These are phyloP conservation scores for Marisa cornuarietis DNA, from an alignment of 1,140 invertebrate species.

Conservation along the genomic window DNA sequence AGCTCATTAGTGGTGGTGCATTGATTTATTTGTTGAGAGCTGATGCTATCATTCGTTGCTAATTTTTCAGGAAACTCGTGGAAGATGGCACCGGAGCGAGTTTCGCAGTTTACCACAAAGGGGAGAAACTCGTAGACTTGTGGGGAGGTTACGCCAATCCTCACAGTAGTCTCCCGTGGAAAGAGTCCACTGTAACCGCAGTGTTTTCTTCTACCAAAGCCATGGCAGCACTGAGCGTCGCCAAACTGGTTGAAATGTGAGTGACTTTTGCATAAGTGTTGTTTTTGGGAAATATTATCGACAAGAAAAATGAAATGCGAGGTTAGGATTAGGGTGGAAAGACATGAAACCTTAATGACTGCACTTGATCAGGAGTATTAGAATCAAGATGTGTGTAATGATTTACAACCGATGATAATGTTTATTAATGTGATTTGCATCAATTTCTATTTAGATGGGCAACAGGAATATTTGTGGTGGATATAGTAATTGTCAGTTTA, in stretches of 20 bases:
- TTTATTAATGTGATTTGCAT: too few species aligned
- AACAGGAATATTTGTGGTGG: too few species aligned
- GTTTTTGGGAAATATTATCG: too few species aligned
- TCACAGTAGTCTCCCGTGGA: conserved; percentile 40
- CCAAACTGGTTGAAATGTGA: conserved; percentile 62
- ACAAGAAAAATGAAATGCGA: too few species aligned
- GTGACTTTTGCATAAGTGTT: not conserved
- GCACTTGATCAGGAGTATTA: too few species aligned
- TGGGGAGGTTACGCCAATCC: conserved; percentile 65
- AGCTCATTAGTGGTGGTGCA: not conserved
- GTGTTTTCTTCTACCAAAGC: conserved; percentile 53
- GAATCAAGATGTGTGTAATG: too few species aligned
- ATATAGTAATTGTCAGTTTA: too few species aligned
- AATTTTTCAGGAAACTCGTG: conserved; percentile 27
- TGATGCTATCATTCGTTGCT: too few species aligned
- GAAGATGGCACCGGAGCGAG: conserved; percentile 34
- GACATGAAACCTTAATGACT: too few species aligned
- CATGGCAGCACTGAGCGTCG: conserved; percentile 60
- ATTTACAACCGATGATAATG: too few species aligned
- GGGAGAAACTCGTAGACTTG: conserved; percentile 57
- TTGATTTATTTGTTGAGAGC: not conserved
- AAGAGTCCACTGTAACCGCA: conserved; percentile 41
- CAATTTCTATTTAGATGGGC: too few species aligned
- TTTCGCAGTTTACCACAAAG: conserved; percentile 47
- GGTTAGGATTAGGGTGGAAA: too few species aligned